Percentiles rank a stretch among this genome's conserved stretches.
These are phyloP conservation scores for Labeo calbasu DNA, from an alignment of 2,797 vertebrate species.

Conservation along the genomic window DNA sequence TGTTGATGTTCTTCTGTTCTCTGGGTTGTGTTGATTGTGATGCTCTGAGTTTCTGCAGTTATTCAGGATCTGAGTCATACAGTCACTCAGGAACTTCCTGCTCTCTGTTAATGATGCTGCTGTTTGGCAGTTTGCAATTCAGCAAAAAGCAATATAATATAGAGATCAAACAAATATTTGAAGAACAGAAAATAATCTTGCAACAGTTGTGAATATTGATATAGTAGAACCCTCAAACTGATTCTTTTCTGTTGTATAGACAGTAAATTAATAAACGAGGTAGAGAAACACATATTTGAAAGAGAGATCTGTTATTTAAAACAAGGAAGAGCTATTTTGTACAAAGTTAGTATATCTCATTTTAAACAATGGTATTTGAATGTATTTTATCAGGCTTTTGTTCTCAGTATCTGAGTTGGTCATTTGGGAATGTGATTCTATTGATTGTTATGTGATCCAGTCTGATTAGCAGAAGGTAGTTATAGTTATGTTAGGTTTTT, in stretches of 20 bases:
- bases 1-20: no score
- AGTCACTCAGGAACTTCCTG: neutral
- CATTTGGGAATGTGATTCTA: neutral
- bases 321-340: neutral
- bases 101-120: neutral
- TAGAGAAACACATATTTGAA: no score
- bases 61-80: no score
- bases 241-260: no score
- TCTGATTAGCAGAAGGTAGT: neutral
- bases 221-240: neutral
- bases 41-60: neutral
- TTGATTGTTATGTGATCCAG: neutral
- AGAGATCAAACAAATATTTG: neutral
- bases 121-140: neutral
- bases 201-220: neutral
- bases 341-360: neutral
- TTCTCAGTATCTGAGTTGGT: neutral
- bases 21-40: no score
- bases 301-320: no score
- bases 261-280: no score
- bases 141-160: neutral
- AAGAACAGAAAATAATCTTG: neutral
- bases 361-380: neutral
- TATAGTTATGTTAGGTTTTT: conserved; percentile 26
- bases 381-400: neutral